A percentile compares a stretch with the other conserved stretches of the same genome.
Conservation (phyloP, 2,888 invertebrate species). For the Chironomus tentans region DNA sequence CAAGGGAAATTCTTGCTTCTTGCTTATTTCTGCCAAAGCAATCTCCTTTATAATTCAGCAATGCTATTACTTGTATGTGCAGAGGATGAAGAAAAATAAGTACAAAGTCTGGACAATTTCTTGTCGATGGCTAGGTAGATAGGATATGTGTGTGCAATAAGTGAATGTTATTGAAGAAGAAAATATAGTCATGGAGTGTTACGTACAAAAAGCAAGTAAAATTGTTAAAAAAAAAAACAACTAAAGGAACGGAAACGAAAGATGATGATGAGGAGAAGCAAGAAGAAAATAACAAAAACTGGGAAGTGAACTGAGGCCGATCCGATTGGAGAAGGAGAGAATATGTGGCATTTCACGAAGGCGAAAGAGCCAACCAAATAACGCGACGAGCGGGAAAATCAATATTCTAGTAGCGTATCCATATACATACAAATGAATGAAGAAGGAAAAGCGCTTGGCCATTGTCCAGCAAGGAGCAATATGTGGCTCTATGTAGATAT, state of each 20-base stretch:
- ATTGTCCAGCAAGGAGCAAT: conserved; percentile 4
- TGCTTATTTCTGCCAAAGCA: no score
- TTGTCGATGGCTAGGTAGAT: neutral
- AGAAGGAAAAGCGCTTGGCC: conserved; percentile 11
- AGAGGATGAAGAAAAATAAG: no score
- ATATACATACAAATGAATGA: conserved; percentile 15
- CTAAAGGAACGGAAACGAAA: neutral
- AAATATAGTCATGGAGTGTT: neutral
- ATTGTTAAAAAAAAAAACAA: neutral
- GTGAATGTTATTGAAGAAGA: neutral
- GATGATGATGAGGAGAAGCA: neutral
- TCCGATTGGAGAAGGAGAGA: conserved; percentile 2
- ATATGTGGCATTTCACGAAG: conserved; percentile 16
- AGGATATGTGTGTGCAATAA: neutral
- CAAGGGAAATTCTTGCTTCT: no score
- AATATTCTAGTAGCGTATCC: conserved; percentile 14
- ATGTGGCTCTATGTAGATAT: no score
- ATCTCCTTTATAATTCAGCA: no score
- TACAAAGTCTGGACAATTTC: no score
- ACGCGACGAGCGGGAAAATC: conserved; percentile 20
- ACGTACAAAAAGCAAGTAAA: no score
- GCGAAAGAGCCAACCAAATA: conserved; percentile 27
- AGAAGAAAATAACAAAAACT: neutral
- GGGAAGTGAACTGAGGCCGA: neutral
- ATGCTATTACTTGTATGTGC: no score